These are phyloP conservation scores for Trissolcus basalis DNA, from an alignment of 1,140 invertebrate genomes.

Conservation along the genomic window DNA sequence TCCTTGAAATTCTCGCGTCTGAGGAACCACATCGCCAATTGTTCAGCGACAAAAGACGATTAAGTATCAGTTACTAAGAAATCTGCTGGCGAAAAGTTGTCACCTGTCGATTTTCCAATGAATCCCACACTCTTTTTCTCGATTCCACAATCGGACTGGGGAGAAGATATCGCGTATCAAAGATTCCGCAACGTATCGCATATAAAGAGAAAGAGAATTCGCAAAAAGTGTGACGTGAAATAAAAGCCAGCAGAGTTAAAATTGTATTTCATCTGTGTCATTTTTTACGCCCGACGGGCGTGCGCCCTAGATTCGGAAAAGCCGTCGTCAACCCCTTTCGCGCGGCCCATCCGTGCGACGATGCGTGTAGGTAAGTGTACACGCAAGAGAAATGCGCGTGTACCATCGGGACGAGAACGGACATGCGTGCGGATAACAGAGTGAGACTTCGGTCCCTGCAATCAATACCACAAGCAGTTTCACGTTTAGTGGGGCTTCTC, in stretches of 20 bases:
- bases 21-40: no score
- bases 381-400: conserved; percentile 32
- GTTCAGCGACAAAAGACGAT: no score
- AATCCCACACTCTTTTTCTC: no score
- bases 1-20: no score
- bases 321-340: conserved; percentile 23
- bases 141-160: no score
- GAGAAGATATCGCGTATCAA: no score
- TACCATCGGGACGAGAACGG: conserved; percentile 36
- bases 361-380: conserved; percentile 32
- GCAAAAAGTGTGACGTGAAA: not conserved
- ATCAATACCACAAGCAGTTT: conserved; percentile 57
- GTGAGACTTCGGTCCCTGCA: conserved; percentile 50
- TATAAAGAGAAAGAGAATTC: not conserved
- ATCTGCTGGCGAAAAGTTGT: no score
- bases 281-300: conserved; percentile 11
- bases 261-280: conserved; percentile 20
- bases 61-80: no score
- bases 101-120: no score
- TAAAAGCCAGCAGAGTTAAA: not conserved
- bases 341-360: conserved; percentile 1
- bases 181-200: not conserved
- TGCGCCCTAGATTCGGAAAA: conserved; percentile 30
- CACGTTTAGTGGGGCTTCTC: conserved; percentile 51
- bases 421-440: conserved; percentile 55